These are phyloP conservation scores for Trialeurodes vaporariorum DNA, from an alignment of 1,140 invertebrate species.

Conservation along the genomic window DNA sequence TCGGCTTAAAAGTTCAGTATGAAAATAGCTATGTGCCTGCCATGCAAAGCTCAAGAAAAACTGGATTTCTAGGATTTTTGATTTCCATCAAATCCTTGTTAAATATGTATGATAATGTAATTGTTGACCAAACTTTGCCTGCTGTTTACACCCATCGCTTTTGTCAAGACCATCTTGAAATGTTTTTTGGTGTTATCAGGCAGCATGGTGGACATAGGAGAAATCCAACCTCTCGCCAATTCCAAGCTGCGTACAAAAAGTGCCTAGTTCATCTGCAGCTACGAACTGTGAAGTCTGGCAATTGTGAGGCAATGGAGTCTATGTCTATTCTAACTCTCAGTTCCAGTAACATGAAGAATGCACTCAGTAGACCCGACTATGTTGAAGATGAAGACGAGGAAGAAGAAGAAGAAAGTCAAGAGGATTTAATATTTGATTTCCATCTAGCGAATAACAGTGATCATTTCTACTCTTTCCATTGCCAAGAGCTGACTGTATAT, in stretches of 20 bases:
- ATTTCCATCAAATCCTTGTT: not conserved
- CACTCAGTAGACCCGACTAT: no score
- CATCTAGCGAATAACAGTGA: no score
- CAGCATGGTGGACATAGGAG: conserved; percentile 2
- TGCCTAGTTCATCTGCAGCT: not conserved
- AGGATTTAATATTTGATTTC: no score
- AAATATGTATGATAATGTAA: not conserved
- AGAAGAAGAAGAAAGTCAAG: no score
- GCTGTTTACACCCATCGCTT: not conserved
- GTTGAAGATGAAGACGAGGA: no score
- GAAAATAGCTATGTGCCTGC: no score
- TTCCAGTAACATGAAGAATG: no score
- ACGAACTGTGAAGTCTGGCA: not conserved
- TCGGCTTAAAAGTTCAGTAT: not conserved
- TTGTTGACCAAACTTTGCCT: not conserved
- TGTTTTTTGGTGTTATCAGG: conserved; percentile 4
- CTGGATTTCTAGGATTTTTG: not conserved
- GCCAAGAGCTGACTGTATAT: not conserved
- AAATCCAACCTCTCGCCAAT: conserved; percentile 4
- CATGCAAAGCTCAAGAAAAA: no score
- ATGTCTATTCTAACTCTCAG: no score
- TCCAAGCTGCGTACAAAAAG: not conserved
- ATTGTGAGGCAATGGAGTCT: not conserved
- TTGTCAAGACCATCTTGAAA: conserved; percentile 6
- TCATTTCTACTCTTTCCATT: not conserved